phyloP scores from a whole-genome alignment of 2,113 vertebrate species.

The Catagonus wagneri region DNA sequence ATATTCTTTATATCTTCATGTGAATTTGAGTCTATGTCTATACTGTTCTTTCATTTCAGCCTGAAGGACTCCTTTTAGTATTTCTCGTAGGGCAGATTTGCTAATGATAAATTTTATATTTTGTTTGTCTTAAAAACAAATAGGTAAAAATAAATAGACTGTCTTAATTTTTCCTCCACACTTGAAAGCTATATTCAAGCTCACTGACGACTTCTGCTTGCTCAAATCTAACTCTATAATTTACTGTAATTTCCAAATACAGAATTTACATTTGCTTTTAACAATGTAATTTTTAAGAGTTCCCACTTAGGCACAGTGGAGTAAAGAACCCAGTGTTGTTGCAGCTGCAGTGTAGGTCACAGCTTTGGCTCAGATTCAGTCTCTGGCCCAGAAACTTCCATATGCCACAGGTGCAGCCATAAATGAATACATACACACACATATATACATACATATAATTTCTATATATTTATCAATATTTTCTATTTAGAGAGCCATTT shows the following conservation, averaged over 20 bases:
- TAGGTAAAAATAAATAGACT: background rate
- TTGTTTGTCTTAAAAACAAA: background rate
- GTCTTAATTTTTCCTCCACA: background rate
- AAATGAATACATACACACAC: too few relatives aligned
- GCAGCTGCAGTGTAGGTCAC: too few relatives aligned
- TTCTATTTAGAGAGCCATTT: background rate
- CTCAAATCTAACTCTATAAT: background rate
- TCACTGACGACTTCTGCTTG: background rate
- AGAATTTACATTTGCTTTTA: background rate
- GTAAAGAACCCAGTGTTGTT: too few relatives aligned
- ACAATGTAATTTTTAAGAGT: background rate
- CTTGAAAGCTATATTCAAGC: background rate
- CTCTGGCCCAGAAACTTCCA: too few relatives aligned
- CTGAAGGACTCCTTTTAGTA: too few relatives aligned
- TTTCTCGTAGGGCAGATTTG: background rate
- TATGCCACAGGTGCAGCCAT: too few relatives aligned
- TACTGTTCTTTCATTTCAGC: background rate
- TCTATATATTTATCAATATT: background rate
- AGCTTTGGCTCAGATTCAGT: too few relatives aligned
- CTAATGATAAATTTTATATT: background rate
- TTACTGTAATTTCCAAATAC: background rate
- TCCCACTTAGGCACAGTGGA: too few relatives aligned
- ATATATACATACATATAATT: background rate
- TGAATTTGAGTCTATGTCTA: background rate
- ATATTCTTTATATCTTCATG: background rate